Conservation (phyloP, 2,888 invertebrate genomes). For the Rhingia campestris region DNA sequence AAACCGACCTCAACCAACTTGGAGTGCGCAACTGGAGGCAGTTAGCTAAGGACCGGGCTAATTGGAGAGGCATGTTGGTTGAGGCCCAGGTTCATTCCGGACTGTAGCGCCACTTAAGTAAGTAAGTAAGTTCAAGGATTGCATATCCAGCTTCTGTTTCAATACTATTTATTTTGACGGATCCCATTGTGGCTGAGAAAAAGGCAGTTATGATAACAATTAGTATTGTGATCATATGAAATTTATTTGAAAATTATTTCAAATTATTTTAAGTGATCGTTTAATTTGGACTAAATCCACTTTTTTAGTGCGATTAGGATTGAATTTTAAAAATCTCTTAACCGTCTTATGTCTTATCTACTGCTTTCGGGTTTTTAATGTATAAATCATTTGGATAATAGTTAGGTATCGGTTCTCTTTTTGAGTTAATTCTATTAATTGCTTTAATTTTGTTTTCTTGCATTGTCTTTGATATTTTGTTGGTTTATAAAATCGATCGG, state of each 20-base stretch:
- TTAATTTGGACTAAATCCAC: conserved; percentile 18
- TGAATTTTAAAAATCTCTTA: conserved; percentile 8
- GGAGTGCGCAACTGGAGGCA: too few relatives aligned
- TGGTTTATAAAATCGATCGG: conserved; percentile 59
- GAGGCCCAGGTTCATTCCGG: too few relatives aligned
- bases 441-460: conserved; percentile 21
- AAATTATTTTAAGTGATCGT: conserved; percentile 2
- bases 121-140: too few relatives aligned
- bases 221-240: not conserved
- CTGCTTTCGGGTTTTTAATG: conserved; percentile 36
- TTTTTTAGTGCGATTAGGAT: conserved; percentile 1
- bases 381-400: conserved; percentile 21
- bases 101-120: too few relatives aligned
- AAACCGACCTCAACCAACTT: too few relatives aligned
- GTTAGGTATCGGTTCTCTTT: not conserved
- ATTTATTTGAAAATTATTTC: not conserved
- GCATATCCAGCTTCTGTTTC: too few relatives aligned
- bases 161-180: too few relatives aligned
- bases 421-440: conserved; percentile 10
- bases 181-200: not conserved
- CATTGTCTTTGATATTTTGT: conserved; percentile 13
- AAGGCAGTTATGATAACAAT: not conserved
- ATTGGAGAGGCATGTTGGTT: too few relatives aligned
- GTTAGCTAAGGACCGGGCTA: too few relatives aligned
- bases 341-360: conserved; percentile 6